phyloP scores from a whole-genome alignment of 2,888 invertebrate species.

The Aspidapion aeneum region DNA sequence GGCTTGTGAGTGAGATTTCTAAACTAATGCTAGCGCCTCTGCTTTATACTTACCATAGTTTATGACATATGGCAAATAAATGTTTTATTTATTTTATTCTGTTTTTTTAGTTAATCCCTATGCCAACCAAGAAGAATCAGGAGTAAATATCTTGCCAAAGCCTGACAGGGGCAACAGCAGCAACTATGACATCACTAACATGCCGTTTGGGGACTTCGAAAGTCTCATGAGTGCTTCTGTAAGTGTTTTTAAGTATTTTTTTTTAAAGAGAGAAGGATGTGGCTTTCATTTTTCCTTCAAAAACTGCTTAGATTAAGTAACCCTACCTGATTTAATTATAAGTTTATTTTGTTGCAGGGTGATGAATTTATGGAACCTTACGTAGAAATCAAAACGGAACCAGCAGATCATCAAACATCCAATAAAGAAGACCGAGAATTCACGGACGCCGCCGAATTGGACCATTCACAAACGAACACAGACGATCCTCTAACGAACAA shows the following conservation, averaged over 20 bases:
- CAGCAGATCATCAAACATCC: too few species aligned
- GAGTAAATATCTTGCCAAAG: neutral
- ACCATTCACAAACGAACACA: conserved; percentile 1
- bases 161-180: conserved; percentile 9
- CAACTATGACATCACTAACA: conserved; percentile 38
- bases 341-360: too few species aligned
- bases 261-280: conserved; percentile 9
- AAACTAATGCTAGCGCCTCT: too few species aligned
- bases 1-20: too few species aligned
- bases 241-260: too few species aligned
- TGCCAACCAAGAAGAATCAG: neutral
- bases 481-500: neutral
- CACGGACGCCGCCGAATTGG: neutral
- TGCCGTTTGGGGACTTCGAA: conserved; percentile 38
- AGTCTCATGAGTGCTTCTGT: conserved; percentile 29
- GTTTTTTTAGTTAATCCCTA: neutral
- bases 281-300: too few species aligned
- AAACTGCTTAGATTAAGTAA: too few species aligned
- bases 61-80: too few species aligned
- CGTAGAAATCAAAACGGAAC: conserved; percentile 37
- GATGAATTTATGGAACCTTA: conserved; percentile 39
- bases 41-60: too few species aligned
- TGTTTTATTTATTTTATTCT: too few species aligned
- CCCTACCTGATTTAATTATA: too few species aligned
- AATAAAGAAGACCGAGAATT: conserved; percentile 8